These are phyloP conservation scores for Paelopatides confundens DNA, from an alignment of 53 echinoderm and acorn worm genomes.

Conservation along the genomic window DNA sequence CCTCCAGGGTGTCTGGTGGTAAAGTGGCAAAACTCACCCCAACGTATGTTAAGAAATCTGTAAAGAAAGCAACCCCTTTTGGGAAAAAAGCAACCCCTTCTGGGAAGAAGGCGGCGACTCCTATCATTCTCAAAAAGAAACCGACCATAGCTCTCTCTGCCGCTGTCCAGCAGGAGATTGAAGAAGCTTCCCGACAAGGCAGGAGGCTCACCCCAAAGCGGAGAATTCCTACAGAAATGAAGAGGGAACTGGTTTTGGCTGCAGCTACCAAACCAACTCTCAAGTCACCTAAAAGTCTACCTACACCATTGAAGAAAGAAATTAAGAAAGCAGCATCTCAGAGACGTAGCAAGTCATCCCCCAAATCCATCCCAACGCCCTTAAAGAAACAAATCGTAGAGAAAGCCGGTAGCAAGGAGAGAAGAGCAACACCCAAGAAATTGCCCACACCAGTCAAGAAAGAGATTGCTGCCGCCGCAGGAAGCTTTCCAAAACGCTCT, in stretches of 20 bases:
- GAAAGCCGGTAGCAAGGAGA: not conserved
- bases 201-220: constrained; percentile 50
- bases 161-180: constrained; percentile 40
- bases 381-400: constrained; percentile 67
- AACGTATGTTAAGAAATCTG: constrained; percentile 59
- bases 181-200: constrained; percentile 24
- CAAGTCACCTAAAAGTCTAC: constrained; percentile 51
- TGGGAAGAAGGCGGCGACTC: constrained; percentile 49
- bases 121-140: constrained; percentile 44
- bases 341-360: constrained; percentile 9
- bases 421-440: constrained; percentile 24
- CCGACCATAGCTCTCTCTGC: constrained; percentile 43
- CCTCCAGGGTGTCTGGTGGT: constrained; percentile 62
- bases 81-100: constrained; percentile 47
- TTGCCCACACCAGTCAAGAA: constrained; percentile 61
- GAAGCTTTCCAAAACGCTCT: not conserved
- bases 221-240: constrained; percentile 15
- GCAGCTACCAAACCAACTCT: constrained; percentile 28
- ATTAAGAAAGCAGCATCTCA: constrained; percentile 39
- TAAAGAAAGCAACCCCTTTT: constrained; percentile 30
- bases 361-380: constrained; percentile 61
- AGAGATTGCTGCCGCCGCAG: constrained; percentile 50
- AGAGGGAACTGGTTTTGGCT: constrained; percentile 31
- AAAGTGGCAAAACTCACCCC: constrained; percentile 83
- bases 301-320: constrained; percentile 55